Base-by-base conservation (phyloP, 1,140 invertebrate species). In the Papilio xuthus region DNA sequence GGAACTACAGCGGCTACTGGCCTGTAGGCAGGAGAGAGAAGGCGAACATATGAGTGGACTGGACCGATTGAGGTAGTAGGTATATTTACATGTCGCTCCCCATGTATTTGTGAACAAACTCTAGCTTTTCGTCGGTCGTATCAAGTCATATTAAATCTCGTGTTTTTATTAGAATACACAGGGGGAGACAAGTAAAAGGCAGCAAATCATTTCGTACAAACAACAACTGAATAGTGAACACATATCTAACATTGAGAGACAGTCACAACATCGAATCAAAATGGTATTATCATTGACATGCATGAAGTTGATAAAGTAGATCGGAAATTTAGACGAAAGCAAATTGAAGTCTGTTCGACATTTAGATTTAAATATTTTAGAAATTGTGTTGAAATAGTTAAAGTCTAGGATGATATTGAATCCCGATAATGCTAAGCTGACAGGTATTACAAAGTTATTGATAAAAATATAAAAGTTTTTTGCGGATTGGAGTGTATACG, bases 1-100 rank as follows among this genome's bases (percentile, higher is more conserved):
- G 95, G 96, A 97, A 95, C 96, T 97, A 95, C 96, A 97, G 95
- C 96, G 96, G 95, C 96, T 97, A 96, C 96, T 97, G 94, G 96
- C 96, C 96, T 97, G 95, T 94, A 95, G 95, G 93, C 91, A 94
- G 90, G 91, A 94, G 88, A 92, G 85, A 93, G 87, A 93, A 94
- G 93, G 91, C 92, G 90, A 90, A 93, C 89, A 88, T 90, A 90
- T 94, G 88, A 94, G 89, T 94, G 91, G 91, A 92, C 80, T 86
- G 87, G 85, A 90, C 80, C 86, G 86, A 90, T 79, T 85, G 79
- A 82, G 87, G 83, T 82, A 79, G 81, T 56, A 85, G 85, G 85
- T 85, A 85, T 67, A 85, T 79, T 79, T 78, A 86, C 84, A 79
- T 83, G 84, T 85, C 85, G 89, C 85, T 86, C 88, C 84, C 82